Evolutionary conservation across 2,888 invertebrate species (phyloP).

Genomic region (Tuberolachnus salignus): DNA sequence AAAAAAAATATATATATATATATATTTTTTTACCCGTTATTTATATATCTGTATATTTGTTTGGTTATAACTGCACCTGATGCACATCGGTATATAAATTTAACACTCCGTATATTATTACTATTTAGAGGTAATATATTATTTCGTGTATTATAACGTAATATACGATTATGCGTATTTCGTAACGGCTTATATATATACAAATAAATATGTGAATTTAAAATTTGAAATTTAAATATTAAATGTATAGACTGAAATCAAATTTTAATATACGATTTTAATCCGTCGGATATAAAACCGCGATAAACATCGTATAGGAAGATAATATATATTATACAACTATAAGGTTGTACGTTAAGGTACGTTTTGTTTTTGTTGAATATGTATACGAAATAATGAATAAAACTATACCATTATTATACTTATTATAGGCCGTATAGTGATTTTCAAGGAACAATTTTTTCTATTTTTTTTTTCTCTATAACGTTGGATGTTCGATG

Average conservation of each 20-base stretch:
- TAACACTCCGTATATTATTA: background rate
- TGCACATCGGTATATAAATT: background rate
- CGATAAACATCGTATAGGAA: background rate
- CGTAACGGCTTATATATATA: too few relatives aligned
- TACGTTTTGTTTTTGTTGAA: too few relatives aligned
- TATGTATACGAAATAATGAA: background rate
- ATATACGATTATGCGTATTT: too few relatives aligned
- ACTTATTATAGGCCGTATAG: background rate
- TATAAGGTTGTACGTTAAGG: too few relatives aligned
- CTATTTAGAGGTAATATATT: background rate
- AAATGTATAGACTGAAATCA: slow-evolving; percentile 8
- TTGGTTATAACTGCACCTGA: too few relatives aligned
- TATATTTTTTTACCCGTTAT: too few relatives aligned
- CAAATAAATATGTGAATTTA: slow-evolving; percentile 29
- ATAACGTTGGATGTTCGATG: too few relatives aligned
- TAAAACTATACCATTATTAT: background rate
- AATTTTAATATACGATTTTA: slow-evolving; percentile 18
- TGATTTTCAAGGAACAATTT: slow-evolving; percentile 5
- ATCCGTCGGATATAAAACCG: background rate
- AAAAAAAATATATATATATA: background rate
- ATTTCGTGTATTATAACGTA: background rate
- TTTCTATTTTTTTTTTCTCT: background rate
- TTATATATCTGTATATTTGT: too few relatives aligned
- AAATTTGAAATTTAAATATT: slow-evolving; percentile 28
- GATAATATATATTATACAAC: background rate